A percentile compares a stretch with the other conserved stretches of the same genome.
Evolutionary conservation across 2,797 vertebrate genomes (phyloP).

Genomic region (Alcedo atthis): DNA sequence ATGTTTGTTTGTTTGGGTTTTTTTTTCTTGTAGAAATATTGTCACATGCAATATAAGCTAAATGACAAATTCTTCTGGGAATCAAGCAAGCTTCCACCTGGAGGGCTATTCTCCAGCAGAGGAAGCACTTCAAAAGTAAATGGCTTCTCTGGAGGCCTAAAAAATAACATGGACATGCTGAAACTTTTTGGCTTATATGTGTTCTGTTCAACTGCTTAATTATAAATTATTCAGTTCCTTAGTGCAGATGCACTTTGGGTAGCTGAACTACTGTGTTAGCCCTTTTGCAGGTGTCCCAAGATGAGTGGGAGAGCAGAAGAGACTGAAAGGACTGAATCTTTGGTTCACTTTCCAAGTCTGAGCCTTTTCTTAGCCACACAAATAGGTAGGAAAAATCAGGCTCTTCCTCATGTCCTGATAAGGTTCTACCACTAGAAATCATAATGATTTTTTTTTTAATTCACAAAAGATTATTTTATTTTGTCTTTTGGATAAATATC

Average conservation of each 20-base stretch:
- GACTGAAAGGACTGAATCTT: background rate
- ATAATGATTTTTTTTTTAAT: background rate
- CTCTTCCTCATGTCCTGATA: background rate
- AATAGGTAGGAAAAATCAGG: background rate
- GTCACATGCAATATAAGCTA: background rate
- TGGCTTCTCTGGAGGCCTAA: background rate
- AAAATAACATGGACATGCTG: background rate
- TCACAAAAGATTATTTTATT: background rate
- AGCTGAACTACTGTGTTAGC: background rate
- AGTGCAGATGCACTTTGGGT: background rate
- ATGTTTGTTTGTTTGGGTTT: background rate
- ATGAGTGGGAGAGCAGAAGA: background rate
- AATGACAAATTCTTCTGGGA: background rate
- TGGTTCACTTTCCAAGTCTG: background rate
- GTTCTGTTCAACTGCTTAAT: background rate
- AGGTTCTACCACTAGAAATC: background rate
- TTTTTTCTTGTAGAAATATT: background rate
- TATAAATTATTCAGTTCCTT: background rate
- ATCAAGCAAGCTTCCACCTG: background rate
- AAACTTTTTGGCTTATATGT: background rate
- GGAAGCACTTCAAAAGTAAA: slow-evolving; percentile 1
- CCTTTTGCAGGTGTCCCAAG: background rate
- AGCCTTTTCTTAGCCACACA: background rate
- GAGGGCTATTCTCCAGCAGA: background rate
- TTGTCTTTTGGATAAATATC: background rate